Percentiles rank a stretch among this genome's conserved stretches.
phyloP scores from a whole-genome alignment of 2,888 invertebrate species.

The Amphiduros pacificus region DNA sequence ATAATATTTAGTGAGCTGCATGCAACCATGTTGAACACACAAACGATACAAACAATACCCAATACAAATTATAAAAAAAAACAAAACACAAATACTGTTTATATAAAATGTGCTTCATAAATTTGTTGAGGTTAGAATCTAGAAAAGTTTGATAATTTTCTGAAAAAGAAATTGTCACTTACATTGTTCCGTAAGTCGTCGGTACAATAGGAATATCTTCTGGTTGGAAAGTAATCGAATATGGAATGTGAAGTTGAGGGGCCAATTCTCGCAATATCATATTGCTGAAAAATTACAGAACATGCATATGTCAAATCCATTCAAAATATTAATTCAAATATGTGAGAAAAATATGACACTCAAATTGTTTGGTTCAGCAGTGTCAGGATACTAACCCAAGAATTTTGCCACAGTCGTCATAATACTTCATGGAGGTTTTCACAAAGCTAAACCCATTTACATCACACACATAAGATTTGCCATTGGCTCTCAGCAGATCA shows the following conservation, averaged over 20 bases:
- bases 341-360: neutral
- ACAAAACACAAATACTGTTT: too few relatives aligned
- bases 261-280: slow-evolving; percentile 95
- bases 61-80: too few relatives aligned
- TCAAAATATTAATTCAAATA: neutral
- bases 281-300: slow-evolving; percentile 64
- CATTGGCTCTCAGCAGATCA: slow-evolving; percentile 93
- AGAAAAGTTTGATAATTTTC: too few relatives aligned
- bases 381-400: slow-evolving; percentile 46
- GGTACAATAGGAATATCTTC: slow-evolving; percentile 99
- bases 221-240: slow-evolving; percentile 78
- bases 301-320: neutral
- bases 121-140: too few relatives aligned
- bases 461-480: slow-evolving; percentile 98
- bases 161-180: too few relatives aligned
- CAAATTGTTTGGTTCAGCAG: neutral
- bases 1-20: too few relatives aligned
- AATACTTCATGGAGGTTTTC: slow-evolving; percentile 99
- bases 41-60: too few relatives aligned
- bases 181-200: slow-evolving; percentile 69
- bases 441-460: slow-evolving; percentile 99
- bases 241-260: slow-evolving; percentile 87
- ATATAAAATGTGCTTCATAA: too few relatives aligned
- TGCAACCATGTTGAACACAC: too few relatives aligned
- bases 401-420: slow-evolving; percentile 99